Evolutionary conservation across 2,113 vertebrate genomes (phyloP).

Genomic region (Otocyon megalotis): DNA sequence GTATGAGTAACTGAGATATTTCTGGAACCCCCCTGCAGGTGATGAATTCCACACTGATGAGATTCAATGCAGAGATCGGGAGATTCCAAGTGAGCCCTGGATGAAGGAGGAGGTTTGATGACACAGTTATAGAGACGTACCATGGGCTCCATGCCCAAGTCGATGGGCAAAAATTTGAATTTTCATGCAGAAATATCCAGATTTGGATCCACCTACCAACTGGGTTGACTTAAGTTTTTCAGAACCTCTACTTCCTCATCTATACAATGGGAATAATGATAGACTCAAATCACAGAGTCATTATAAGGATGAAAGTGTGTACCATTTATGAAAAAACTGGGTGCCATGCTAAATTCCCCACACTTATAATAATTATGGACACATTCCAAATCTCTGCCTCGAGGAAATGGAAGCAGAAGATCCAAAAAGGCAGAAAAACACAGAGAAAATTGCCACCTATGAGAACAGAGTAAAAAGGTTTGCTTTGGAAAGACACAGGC

Average conservation of each 20-base stretch:
- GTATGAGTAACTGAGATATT: constrained; percentile 28
- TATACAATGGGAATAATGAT: background rate
- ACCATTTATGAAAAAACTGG: background rate
- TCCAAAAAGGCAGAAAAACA: constrained; percentile 1
- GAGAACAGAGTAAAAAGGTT: background rate
- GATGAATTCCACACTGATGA: constrained; percentile 73
- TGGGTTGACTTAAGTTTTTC: background rate
- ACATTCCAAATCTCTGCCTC: background rate
- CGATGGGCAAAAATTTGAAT: background rate
- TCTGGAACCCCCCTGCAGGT: constrained; percentile 74
- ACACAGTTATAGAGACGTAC: background rate
- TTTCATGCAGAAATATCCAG: background rate
- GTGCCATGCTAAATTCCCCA: background rate
- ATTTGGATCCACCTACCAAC: background rate
- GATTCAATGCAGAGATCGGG: constrained; percentile 81
- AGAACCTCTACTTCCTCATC: background rate
- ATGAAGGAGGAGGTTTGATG: background rate
- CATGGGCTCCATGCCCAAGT: background rate
- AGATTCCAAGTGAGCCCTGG: constrained; percentile 82
- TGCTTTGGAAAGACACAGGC: background rate
- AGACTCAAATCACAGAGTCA: background rate
- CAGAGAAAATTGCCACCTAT: background rate
- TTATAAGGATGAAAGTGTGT: background rate
- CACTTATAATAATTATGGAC: background rate
- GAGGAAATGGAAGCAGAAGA: background rate